Evolutionary conservation across 2,888 invertebrate species (phyloP).

Genomic region (Trachelus stipa): DNA sequence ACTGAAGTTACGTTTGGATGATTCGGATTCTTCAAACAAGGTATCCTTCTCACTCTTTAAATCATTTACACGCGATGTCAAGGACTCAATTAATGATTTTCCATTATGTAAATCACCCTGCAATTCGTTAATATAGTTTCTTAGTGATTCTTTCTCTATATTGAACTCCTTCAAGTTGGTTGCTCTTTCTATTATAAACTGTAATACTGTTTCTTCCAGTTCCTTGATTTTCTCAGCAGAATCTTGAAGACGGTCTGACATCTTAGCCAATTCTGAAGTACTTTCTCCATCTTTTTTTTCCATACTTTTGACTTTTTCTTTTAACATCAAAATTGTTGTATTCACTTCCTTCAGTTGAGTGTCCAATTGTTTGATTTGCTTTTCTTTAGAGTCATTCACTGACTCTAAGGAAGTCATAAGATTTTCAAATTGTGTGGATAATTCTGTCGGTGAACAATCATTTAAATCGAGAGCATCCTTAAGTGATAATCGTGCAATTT

Average conservation of each 20-base stretch:
- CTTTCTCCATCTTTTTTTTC: conserved; percentile 26
- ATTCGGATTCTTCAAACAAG: not conserved
- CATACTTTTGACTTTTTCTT: conserved; percentile 35
- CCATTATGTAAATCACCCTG: not conserved
- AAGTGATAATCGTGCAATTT: not conserved
- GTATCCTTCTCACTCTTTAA: not conserved
- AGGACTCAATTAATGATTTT: not conserved
- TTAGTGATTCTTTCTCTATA: conserved; percentile 29
- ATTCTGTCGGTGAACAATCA: not conserved
- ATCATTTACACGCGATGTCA: not conserved
- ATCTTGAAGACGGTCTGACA: not conserved
- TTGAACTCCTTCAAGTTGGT: conserved; percentile 36
- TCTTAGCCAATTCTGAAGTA: conserved; percentile 17
- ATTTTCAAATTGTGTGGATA: not conserved
- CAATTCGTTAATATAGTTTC: not conserved
- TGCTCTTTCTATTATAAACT: conserved; percentile 36
- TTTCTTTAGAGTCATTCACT: not conserved
- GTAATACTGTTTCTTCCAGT: not conserved
- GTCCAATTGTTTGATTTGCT: not conserved
- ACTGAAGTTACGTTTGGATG: not conserved
- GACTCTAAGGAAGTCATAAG: not conserved
- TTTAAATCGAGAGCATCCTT: not conserved
- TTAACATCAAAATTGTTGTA: not conserved
- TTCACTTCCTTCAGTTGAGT: not conserved
- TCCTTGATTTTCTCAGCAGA: not conserved